Base-by-base conservation (phyloP, 2,888 invertebrate genomes). In the Strigamia maritima region DNA sequence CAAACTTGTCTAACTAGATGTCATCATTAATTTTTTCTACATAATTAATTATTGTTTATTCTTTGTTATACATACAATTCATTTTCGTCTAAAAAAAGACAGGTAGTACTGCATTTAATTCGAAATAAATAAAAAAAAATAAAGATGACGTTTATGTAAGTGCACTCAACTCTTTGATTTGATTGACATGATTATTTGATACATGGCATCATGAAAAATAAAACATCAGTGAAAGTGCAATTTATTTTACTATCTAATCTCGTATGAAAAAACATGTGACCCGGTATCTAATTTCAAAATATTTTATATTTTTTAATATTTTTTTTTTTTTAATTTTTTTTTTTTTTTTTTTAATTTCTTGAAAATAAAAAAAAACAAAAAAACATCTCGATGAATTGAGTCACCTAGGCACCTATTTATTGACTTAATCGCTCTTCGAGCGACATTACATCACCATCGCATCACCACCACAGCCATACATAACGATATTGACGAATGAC, bases 401-500 rank as follows among this genome's bases (percentile, higher is more conserved):
- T 26, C 14, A 28, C 6, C 26, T 26, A 26, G 26, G 26, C 24
- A 16, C 1, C 2, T 10, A 35, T 35, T 35, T 70, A 70, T 70
- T 70, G 26, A 70, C 28, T 70, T 70, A 70, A 28, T 70, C 70
- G 1, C 14, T 26, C 26, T 2, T 28, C 4, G 12, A 70, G 70
- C 70, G 70, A 28, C 70, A 70, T 70, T 70, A 70, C 70, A 70
- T 70, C 70, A 70, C 54, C 54, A 54, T 54, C 54, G 7, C 22
- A 1, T 19, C 19, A 54, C 54, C n/a, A n/a, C n/a, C n/a, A n/a
- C n/a, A n/a, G n/a, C n/a, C n/a, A n/a, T n/a, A 54, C n/a, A 19
- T 28, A 70, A 19, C 60, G 24, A 16, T n/a, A 10, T 10, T 16
- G 16, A 19, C 26, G 70, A 70, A 70, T 70, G 70, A 70, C 70